Percentiles rank a stretch among this genome's conserved stretches.
These are phyloP conservation scores for Eupeodes latifasciatus DNA, from an alignment of 2,888 invertebrate genomes.

Conservation along the genomic window DNA sequence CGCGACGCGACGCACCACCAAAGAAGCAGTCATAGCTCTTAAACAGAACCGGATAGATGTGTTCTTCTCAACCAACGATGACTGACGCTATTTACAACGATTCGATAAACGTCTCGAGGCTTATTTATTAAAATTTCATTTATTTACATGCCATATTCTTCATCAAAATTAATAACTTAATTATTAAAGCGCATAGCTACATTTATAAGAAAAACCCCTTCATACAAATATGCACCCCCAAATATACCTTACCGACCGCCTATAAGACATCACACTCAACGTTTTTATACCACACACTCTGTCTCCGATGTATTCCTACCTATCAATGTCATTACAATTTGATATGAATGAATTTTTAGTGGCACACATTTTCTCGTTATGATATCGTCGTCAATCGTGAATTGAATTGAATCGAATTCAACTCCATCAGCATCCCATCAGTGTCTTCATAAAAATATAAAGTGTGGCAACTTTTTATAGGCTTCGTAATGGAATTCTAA, in stretches of 20 bases:
- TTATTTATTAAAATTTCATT: constrained; percentile 24
- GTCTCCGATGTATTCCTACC: neutral
- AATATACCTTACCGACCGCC: too few species aligned
- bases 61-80: neutral
- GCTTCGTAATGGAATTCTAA: constrained; percentile 71
- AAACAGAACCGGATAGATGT: constrained; percentile 18
- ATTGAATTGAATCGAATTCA: constrained; percentile 49
- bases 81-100: neutral
- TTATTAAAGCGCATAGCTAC: constrained; percentile 27
- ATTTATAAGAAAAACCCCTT: constrained; percentile 1
- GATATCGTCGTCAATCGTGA: constrained; percentile 31
- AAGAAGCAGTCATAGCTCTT: constrained; percentile 14
- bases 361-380: constrained; percentile 45
- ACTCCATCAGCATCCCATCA: constrained; percentile 53
- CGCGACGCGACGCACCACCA: constrained; percentile 14
- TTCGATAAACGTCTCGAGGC: neutral
- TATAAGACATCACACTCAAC: neutral
- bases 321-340: constrained; percentile 51
- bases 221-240: neutral
- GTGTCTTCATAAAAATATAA: constrained; percentile 18
- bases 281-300: neutral
- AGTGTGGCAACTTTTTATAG: constrained; percentile 57
- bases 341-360: constrained; percentile 63
- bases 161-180: constrained; percentile 43
- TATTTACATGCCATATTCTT: constrained; percentile 44